These are phyloP conservation scores for Theodoxus fluviatilis DNA, from an alignment of 2,888 invertebrate species.

Conservation along the genomic window DNA sequence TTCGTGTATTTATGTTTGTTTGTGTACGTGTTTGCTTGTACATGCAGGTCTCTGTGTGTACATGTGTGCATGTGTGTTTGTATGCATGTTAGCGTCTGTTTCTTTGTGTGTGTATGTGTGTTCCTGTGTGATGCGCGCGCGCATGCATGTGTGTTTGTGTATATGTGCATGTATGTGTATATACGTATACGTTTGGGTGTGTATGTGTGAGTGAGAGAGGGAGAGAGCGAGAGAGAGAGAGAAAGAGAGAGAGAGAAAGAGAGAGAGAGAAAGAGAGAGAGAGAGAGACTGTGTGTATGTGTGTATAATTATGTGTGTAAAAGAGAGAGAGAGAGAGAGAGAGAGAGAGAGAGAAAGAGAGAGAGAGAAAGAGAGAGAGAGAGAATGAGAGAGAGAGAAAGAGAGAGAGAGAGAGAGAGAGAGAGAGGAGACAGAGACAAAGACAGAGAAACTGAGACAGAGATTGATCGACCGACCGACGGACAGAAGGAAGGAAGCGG, in stretches of 20 bases:
- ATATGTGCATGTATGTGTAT: too few relatives aligned
- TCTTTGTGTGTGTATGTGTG: too few relatives aligned
- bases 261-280: conserved; percentile 19
- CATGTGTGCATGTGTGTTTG: too few relatives aligned
- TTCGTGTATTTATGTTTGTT: too few relatives aligned
- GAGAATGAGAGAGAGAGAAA: conserved; percentile 19
- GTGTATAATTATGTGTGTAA: too few relatives aligned
- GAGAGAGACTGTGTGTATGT: too few relatives aligned
- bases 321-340: conserved; percentile 29
- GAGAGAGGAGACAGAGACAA: neutral
- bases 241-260: conserved; percentile 28
- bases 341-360: conserved; percentile 33
- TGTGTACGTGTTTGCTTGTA: too few relatives aligned
- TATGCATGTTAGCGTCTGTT: too few relatives aligned
- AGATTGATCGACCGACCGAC: conserved; percentile 17
- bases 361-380: conserved; percentile 28
- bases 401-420: neutral
- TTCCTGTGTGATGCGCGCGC: too few relatives aligned
- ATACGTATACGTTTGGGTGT: too few relatives aligned
- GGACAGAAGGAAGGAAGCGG: conserved; percentile 16
- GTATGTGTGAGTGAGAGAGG: neutral
- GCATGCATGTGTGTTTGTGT: too few relatives aligned
- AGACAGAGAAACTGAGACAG: conserved; percentile 12
- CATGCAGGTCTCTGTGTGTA: too few relatives aligned
- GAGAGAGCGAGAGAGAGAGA: conserved; percentile 5